Evolutionary conservation across 2,888 invertebrate genomes (phyloP).

Genomic region (Aphidoletes aphidimyza): DNA sequence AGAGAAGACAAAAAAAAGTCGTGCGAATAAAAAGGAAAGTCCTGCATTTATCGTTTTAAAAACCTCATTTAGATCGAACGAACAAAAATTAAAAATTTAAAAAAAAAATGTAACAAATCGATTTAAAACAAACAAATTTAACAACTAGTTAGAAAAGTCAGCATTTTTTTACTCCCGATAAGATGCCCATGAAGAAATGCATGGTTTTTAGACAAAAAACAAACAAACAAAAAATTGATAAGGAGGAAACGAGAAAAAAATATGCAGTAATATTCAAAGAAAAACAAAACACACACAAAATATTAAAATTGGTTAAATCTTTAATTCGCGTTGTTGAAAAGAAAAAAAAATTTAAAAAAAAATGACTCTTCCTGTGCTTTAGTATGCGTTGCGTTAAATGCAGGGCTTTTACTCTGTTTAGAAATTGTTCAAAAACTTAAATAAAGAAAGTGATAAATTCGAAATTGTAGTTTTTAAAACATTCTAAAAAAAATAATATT

Average conservation of each 20-base stretch:
- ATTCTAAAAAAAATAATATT: not conserved
- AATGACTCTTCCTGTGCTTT: not conserved
- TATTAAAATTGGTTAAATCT: not conserved
- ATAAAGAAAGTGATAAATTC: constrained; percentile 21
- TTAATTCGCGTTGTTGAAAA: constrained; percentile 20
- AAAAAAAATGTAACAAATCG: no score
- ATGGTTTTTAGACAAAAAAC: not conserved
- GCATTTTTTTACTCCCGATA: no score
- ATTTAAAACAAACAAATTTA: no score
- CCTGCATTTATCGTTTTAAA: constrained; percentile 8
- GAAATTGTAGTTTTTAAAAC: not conserved
- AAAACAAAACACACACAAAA: no score
- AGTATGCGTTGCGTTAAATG: not conserved
- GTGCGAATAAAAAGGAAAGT: not conserved
- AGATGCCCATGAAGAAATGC: no score
- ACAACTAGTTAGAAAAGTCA: no score
- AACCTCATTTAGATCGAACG: not conserved
- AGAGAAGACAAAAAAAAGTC: not conserved
- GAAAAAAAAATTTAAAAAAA: not conserved
- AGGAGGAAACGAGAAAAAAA: no score
- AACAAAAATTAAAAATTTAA: not conserved
- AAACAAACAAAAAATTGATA: no score
- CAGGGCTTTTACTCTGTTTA: not conserved
- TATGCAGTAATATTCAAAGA: no score
- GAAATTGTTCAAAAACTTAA: constrained; percentile 4